A percentile compares a stretch with the other conserved stretches of the same genome.
These are phyloP conservation scores for Aproaerema taeniolella DNA, from an alignment of 2,888 invertebrate species.

Conservation along the genomic window DNA sequence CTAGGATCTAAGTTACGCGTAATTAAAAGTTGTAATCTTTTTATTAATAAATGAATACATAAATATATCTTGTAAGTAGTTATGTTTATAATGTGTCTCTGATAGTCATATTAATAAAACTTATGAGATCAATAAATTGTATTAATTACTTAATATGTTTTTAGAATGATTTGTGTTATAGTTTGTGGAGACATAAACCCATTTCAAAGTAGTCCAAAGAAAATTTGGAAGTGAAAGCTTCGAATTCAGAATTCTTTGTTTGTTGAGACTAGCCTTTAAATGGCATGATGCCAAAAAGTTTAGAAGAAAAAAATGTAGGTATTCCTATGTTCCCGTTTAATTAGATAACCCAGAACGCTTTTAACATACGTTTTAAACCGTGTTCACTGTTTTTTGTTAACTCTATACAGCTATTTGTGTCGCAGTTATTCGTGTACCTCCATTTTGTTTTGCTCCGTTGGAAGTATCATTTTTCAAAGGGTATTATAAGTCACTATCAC, in stretches of 20 bases:
- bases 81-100: too few species aligned
- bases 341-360: conserved; percentile 41
- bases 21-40: too few species aligned
- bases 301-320: conserved; percentile 7
- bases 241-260: conserved; percentile 38
- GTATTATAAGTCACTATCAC: conserved; percentile 34
- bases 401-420: conserved; percentile 47
- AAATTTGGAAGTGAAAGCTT: conserved; percentile 26
- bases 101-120: too few species aligned
- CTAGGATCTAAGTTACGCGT: too few species aligned
- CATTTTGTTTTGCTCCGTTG: conserved; percentile 30
- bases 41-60: too few species aligned
- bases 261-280: conserved; percentile 25
- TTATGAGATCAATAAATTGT: too few species aligned
- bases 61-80: too few species aligned
- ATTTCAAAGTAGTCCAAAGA: too few species aligned
- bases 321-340: conserved; percentile 28
- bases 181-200: too few species aligned
- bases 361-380: conserved; percentile 40
- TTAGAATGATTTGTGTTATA: too few species aligned
- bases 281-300: conserved; percentile 41
- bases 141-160: too few species aligned
- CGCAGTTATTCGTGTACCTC: conserved; percentile 33
- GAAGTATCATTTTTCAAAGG: conserved; percentile 45
- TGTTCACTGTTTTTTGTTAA: conserved; percentile 41